Conservation (phyloP, 2,797 vertebrate species). For the Sphaeramia orbicularis region DNA sequence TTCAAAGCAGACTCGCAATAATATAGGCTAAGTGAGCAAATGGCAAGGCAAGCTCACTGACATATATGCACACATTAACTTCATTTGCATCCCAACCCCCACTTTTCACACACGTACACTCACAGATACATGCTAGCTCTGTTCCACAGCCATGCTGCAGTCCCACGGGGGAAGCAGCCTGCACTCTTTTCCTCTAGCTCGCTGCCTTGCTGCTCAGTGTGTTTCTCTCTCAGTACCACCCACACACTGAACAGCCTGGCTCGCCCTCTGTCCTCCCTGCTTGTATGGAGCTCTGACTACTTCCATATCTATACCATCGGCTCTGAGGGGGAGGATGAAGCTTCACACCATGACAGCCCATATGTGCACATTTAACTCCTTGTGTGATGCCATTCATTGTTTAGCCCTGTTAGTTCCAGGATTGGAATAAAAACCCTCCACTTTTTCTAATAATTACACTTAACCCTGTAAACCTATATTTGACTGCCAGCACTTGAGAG, state of each 20-base stretch:
- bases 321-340: conserved; percentile 65
- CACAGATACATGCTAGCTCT: conserved; percentile 61
- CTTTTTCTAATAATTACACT: conserved; percentile 17
- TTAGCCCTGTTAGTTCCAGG: conserved; percentile 16
- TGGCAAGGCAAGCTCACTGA: conserved; percentile 21
- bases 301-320: conserved; percentile 76
- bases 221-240: conserved; percentile 73
- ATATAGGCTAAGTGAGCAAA: conserved; percentile 12
- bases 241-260: conserved; percentile 81
- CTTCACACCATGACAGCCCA: conserved; percentile 61
- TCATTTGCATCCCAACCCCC: conserved; percentile 77
- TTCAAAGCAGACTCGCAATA: conserved; percentile 2
- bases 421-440: conserved; percentile 9
- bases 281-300: conserved; percentile 57
- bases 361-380: conserved; percentile 66
- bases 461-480: conserved; percentile 21
- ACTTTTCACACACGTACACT: conserved; percentile 59
- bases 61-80: conserved; percentile 55
- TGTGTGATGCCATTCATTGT: conserved; percentile 30
- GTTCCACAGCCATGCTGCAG: conserved; percentile 73
- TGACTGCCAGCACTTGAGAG: conserved; percentile 23
- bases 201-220: conserved; percentile 60
- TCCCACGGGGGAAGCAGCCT: conserved; percentile 76
- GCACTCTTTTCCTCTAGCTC: conserved; percentile 67
- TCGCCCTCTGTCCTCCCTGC: conserved; percentile 75